Evolutionary conservation across 2,888 invertebrate genomes (phyloP), one percentile per base, ranked within the genome.

Genomic region (Ligdia adustata): DNA sequence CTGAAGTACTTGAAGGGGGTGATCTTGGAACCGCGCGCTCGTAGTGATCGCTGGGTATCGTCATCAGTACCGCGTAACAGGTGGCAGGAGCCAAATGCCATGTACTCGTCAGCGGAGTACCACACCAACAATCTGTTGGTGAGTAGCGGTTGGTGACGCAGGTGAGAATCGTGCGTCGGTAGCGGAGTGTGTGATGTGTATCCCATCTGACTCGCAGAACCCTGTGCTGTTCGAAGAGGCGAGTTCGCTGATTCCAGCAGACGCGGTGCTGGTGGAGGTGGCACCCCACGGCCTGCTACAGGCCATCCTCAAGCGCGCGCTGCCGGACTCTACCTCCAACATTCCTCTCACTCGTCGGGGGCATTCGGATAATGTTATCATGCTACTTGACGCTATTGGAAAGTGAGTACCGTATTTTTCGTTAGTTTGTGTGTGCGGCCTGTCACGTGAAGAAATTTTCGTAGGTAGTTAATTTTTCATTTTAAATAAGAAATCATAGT

Each of bases 281-380:
- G 96, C 97, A 0, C 97, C 97, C 0, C 97, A 97, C 69, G 94
- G 95, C 11, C 88, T 97, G 13, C 90, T 97, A 39, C 96, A 97
- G 34, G 69, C 72, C 3, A 70, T 72, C 15, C 62, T 97, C 6
- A 94, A 94, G 67, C 90, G 96, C 35, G 94, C 95, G 0, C 77
- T 97, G 13, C 78, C 84, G 13, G 66, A 91, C 1, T 90, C 90
- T n/a, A 93, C 93, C 51, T 90, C 85, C 2, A 93, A 94, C 68
- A 89, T 96, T 27, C 91, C 95, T 0, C 82, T 97, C n/a, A 95
- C 96, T 54, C 93, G 93, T 62, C 91, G 94, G 33, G 92, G 91
- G 2, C 92, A 93, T 57, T 83, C 86, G 2, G 93, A 95, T 69
- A 91, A 90, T 27, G 69, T 88, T 0, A 81, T 88, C 11, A 87